Evolutionary conservation across 1,140 invertebrate genomes (phyloP).

Genomic region (Macrostomum lignano): DNA sequence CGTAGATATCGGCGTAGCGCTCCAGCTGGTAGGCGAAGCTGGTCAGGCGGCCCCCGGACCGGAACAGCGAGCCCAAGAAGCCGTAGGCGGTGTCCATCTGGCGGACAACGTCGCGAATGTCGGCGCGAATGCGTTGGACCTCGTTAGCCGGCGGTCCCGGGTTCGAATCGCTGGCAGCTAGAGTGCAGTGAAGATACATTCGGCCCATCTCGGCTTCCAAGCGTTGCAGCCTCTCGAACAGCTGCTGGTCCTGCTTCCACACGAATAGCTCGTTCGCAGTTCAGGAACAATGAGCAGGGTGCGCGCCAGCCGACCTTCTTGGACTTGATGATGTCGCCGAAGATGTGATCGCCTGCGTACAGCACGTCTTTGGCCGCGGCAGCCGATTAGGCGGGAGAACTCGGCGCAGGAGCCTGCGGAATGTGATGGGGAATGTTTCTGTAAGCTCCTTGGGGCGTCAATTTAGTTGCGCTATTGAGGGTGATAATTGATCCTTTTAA

Average conservation of each 20-base stretch:
- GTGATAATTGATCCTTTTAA: too few species aligned
- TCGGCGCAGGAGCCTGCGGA: neutral
- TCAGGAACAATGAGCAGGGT: conserved; percentile 94
- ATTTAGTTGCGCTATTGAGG: too few species aligned
- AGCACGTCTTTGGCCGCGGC: conserved; percentile 50
- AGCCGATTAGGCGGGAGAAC: conserved; percentile 4
- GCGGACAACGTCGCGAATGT: conserved; percentile 58
- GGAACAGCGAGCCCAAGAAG: conserved; percentile 77
- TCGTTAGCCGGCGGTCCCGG: too few species aligned
- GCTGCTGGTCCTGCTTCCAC: conserved; percentile 78
- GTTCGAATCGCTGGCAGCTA: too few species aligned
- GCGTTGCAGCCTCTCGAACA: conserved; percentile 63
- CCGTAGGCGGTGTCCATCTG: conserved; percentile 95
- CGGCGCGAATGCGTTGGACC: too few species aligned
- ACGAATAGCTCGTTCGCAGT: conserved; percentile 80
- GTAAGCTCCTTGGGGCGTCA: too few species aligned
- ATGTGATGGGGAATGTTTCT: too few species aligned
- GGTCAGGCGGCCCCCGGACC: conserved; percentile 59
- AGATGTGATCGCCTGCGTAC: conserved; percentile 82
- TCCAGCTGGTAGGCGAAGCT: conserved; percentile 74
- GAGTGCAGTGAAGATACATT: too few species aligned
- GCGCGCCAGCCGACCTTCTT: conserved; percentile 99
- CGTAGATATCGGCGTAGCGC: conserved; percentile 86
- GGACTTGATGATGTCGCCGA: conserved; percentile 87
- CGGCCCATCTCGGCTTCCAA: conserved; percentile 67